A percentile compares a stretch with the other conserved stretches of the same genome.
These are phyloP conservation scores for Mizuhopecten yessoensis DNA, from an alignment of 1,140 invertebrate genomes.

Conservation along the genomic window DNA sequence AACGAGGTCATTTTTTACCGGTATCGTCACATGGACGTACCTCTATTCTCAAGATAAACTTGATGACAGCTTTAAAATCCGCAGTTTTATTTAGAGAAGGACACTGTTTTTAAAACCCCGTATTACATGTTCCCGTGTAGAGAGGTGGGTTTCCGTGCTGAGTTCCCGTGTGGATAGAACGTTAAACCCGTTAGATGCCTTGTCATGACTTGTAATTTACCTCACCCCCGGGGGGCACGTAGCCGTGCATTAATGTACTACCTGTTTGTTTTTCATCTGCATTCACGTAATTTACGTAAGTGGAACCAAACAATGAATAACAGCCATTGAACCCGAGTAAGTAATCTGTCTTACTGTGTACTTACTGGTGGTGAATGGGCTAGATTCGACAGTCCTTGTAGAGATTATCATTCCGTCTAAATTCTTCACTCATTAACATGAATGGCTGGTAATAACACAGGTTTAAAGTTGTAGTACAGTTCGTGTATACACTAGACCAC, in stretches of 20 bases:
- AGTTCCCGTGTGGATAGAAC: not conserved
- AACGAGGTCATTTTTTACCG: constrained; percentile 9
- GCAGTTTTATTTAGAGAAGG: too few relatives aligned
- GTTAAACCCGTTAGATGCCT: not conserved
- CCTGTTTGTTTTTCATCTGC: constrained; percentile 1
- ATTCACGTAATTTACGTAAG: constrained; percentile 28
- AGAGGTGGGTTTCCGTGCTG: too few relatives aligned
- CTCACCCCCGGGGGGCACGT: not conserved
- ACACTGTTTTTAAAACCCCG: too few relatives aligned
- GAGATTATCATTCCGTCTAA: not conserved
- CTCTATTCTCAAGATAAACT: not conserved
- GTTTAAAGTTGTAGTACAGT: not conserved
- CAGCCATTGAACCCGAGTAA: not conserved
- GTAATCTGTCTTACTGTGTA: constrained; percentile 9
- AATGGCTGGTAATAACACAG: not conserved
- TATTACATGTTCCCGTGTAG: too few relatives aligned
- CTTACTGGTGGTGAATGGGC: not conserved
- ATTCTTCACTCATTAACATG: constrained; percentile 2
- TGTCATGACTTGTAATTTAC: too few relatives aligned
- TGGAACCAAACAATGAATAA: not conserved
- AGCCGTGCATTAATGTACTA: not conserved
- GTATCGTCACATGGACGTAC: not conserved
- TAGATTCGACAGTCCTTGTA: not conserved
- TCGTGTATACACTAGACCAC: too few relatives aligned
- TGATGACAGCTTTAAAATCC: too few relatives aligned